These are phyloP conservation scores for Orestias chungarensis DNA, from an alignment of 2,797 vertebrate species.

Conservation along the genomic window DNA sequence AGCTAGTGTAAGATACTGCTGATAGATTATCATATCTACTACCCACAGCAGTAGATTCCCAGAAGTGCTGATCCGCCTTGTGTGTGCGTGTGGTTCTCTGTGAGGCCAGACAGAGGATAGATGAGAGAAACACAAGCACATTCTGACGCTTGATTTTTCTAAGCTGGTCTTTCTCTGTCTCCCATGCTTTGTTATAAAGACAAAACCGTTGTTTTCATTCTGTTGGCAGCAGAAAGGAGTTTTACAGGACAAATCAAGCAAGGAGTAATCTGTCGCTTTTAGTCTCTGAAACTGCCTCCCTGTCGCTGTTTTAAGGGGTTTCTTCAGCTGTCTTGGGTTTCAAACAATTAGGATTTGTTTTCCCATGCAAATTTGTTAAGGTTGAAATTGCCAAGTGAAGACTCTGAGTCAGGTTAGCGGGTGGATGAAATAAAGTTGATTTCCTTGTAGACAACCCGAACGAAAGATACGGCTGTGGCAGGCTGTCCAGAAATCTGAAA, in stretches of 20 bases:
- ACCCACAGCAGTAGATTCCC: conserved; percentile 40
- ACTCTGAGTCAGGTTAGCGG: not conserved
- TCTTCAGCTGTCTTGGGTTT: conserved; percentile 5
- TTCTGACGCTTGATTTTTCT: conserved; percentile 9
- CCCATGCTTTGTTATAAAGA: conserved; percentile 30
- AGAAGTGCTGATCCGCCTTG: conserved; percentile 23
- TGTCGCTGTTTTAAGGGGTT: conserved; percentile 7
- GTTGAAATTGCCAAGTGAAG: not conserved
- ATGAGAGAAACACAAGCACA: conserved; percentile 24
- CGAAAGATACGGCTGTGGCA: not conserved
- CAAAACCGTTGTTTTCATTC: conserved; percentile 16
- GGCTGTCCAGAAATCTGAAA: not conserved
- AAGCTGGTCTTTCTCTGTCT: conserved; percentile 11
- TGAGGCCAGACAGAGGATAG: not conserved
- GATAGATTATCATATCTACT: conserved; percentile 40
- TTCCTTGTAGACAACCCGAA: not conserved
- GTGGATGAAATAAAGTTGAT: not conserved
- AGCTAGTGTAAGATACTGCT: conserved; percentile 47
- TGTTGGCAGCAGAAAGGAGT: conserved; percentile 8
- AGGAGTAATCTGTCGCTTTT: not conserved
- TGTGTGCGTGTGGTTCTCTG: conserved; percentile 18
- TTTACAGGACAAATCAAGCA: conserved; percentile 15
- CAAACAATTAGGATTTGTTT: conserved; percentile 11
- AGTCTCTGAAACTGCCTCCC: conserved; percentile 4
- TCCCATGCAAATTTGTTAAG: conserved; percentile 1